These are phyloP conservation scores for Eilema sororculum DNA, from an alignment of 2,888 invertebrate genomes.

Conservation along the genomic window DNA sequence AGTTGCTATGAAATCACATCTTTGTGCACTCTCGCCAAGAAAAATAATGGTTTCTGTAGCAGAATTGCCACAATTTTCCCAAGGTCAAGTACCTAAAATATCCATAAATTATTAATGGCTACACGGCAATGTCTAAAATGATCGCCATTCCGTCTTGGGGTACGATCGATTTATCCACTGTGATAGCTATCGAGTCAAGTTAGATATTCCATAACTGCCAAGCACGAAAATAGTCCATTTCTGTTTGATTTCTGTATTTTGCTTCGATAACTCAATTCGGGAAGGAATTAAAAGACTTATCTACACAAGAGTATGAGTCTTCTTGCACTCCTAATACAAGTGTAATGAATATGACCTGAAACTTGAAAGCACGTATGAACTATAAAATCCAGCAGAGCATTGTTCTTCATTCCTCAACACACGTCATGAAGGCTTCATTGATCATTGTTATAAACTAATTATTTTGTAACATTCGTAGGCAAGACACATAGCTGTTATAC, in stretches of 20 bases:
- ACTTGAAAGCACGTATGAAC: not conserved
- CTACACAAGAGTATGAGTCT: not conserved
- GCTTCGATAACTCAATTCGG: not conserved
- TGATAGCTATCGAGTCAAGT: not conserved
- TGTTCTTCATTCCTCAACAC: constrained; percentile 7
- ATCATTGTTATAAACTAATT: not conserved
- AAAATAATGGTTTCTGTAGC: too few relatives aligned
- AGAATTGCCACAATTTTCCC: too few relatives aligned
- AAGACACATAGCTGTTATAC: not conserved
- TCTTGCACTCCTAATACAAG: not conserved
- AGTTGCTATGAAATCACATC: too few relatives aligned
- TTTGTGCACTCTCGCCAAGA: too few relatives aligned
- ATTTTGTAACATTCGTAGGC: not conserved
- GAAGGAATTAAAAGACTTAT: not conserved
- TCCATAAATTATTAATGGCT: too few relatives aligned
- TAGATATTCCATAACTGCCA: not conserved
- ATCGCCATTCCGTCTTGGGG: not conserved
- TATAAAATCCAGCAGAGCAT: not conserved
- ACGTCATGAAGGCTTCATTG: constrained; percentile 1
- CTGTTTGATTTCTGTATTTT: not conserved
- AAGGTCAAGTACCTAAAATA: too few relatives aligned
- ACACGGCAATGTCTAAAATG: too few relatives aligned
- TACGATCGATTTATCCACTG: not conserved
- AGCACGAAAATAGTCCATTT: not conserved
- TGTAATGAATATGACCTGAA: not conserved